A percentile compares a stretch with the other conserved stretches of the same genome.
Evolutionary conservation across 2,888 invertebrate genomes (phyloP).

Genomic region (Neelides folsomi): DNA sequence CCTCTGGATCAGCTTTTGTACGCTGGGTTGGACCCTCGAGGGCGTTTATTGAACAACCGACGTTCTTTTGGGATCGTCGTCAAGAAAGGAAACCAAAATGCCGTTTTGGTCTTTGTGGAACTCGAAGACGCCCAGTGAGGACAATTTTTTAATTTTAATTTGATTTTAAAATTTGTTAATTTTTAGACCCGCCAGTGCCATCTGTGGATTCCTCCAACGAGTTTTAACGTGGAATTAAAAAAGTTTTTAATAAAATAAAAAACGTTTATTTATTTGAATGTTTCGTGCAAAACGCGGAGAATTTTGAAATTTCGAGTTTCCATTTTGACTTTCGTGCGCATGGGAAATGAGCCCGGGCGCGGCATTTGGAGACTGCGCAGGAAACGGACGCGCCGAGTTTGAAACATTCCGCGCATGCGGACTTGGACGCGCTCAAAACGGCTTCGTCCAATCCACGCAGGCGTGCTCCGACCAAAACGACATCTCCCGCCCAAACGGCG

Average conservation of each 20-base stretch:
- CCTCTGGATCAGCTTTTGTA: slow-evolving; percentile 25
- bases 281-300: slow-evolving; percentile 24
- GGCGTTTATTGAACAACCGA: slow-evolving; percentile 24
- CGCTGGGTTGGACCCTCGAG: slow-evolving; percentile 22
- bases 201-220: slow-evolving; percentile 29
- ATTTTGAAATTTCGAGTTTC: slow-evolving; percentile 25
- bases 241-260: too few species aligned
- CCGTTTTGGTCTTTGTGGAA: slow-evolving; percentile 30
- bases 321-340: slow-evolving; percentile 25
- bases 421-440: slow-evolving; percentile 15
- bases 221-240: slow-evolving; percentile 23
- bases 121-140: slow-evolving; percentile 23
- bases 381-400: slow-evolving; percentile 27
- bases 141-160: too few species aligned
- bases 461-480: slow-evolving; percentile 22
- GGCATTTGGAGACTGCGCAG: slow-evolving; percentile 24
- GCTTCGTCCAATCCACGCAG: slow-evolving; percentile 24
- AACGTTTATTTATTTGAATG: background rate
- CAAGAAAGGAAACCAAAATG: slow-evolving; percentile 24
- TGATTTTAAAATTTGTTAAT: too few species aligned
- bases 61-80: slow-evolving; percentile 30
- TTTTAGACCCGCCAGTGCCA: slow-evolving; percentile 27
- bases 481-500: slow-evolving; percentile 27
- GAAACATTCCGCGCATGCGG: slow-evolving; percentile 22
- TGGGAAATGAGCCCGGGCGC: slow-evolving; percentile 29